Percentiles rank a stretch among this genome's conserved stretches.
Evolutionary conservation across 2,888 invertebrate species (phyloP).

Genomic region (Harpalus rufipes): DNA sequence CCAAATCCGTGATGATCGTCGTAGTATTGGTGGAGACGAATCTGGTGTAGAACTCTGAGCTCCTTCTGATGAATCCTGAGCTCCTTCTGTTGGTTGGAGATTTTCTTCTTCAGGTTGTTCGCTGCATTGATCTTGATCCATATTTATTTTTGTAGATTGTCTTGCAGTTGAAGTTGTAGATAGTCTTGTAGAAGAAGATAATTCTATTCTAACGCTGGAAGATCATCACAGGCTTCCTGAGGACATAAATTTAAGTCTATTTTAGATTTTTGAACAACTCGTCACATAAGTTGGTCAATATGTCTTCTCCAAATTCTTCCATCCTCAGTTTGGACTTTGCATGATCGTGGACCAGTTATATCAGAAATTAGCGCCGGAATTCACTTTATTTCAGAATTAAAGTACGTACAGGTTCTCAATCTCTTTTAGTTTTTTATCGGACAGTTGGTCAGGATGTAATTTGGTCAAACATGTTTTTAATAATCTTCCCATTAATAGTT

Average conservation of each 20-base stretch:
- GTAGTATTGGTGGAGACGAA: too few relatives aligned
- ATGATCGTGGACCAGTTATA: too few relatives aligned
- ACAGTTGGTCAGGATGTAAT: slow-evolving; percentile 15
- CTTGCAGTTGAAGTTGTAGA: not conserved
- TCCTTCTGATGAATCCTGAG: not conserved
- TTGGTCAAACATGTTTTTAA: slow-evolving; percentile 55
- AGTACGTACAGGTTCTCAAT: not conserved
- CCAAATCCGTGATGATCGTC: too few relatives aligned
- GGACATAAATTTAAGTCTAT: not conserved
- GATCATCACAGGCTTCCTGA: not conserved
- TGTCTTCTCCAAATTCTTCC: not conserved
- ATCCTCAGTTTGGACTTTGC: too few relatives aligned
- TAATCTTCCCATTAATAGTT: slow-evolving; percentile 67
- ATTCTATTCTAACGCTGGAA: not conserved
- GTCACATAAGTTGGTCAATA: not conserved
- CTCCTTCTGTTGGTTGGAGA: not conserved
- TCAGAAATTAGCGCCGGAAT: too few relatives aligned
- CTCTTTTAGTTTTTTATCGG: not conserved
- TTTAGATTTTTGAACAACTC: not conserved
- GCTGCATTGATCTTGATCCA: not conserved
- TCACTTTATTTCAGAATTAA: not conserved
- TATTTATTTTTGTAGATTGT: not conserved
- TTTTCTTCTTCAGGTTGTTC: not conserved
- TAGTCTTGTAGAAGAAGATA: not conserved
- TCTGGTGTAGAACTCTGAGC: not conserved